Evolutionary conservation across 2,888 invertebrate genomes (phyloP).

Genomic region (Andrena bucephala): DNA sequence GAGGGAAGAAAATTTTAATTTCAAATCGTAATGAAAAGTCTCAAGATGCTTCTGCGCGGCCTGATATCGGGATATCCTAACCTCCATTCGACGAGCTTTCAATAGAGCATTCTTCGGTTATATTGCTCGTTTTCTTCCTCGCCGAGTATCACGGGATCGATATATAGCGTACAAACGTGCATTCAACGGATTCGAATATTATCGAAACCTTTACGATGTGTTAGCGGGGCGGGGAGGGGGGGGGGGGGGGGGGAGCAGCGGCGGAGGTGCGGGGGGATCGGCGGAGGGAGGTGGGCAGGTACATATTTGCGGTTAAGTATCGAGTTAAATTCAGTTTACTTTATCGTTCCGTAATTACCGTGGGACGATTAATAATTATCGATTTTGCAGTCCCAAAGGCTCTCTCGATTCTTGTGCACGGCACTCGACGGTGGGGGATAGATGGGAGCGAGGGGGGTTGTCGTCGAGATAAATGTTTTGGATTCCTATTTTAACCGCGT

Average conservation of each 20-base stretch:
- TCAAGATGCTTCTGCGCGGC: background rate
- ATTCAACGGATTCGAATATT: constrained; percentile 64
- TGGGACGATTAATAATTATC: constrained; percentile 29
- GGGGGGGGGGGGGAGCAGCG: background rate
- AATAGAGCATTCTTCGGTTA: constrained; percentile 66
- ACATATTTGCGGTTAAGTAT: constrained; percentile 56
- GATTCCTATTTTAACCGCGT: background rate
- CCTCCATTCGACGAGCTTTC: constrained; percentile 63
- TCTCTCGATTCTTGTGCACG: background rate
- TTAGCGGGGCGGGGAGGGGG: constrained; percentile 14
- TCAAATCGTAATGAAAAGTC: constrained; percentile 33
- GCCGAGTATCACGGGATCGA: constrained; percentile 53
- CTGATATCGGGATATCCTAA: constrained; percentile 20
- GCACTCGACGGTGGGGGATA: no score
- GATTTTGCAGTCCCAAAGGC: background rate
- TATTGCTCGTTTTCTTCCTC: constrained; percentile 67
- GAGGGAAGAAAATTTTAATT: constrained; percentile 5
- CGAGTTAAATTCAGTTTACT: constrained; percentile 41
- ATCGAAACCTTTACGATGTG: constrained; percentile 56
- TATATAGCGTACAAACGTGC: constrained; percentile 40
- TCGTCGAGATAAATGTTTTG: background rate
- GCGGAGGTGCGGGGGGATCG: background rate
- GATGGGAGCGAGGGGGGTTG: background rate
- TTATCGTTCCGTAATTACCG: constrained; percentile 33
- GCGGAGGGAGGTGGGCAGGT: background rate